A percentile compares a stretch with the other conserved stretches of the same genome.
phyloP scores from a whole-genome alignment of 2,113 vertebrate species.

The Myrmecobius fasciatus region DNA sequence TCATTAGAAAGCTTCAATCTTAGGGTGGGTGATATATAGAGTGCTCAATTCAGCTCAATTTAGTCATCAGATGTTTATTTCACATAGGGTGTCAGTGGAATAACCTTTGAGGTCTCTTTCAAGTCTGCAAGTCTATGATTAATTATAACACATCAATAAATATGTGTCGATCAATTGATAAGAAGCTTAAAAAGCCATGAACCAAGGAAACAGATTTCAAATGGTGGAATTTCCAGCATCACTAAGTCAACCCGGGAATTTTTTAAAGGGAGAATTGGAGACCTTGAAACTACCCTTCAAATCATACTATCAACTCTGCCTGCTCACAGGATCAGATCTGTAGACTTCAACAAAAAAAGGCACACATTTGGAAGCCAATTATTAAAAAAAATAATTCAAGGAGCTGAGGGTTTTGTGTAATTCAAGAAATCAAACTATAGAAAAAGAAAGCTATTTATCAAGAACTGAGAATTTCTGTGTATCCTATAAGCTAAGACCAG shows the following conservation, averaged over 20 bases:
- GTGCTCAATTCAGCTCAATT: background rate
- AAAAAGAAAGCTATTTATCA: background rate
- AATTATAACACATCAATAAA: background rate
- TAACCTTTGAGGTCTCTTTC: background rate
- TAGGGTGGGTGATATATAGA: background rate
- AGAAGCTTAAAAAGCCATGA: background rate
- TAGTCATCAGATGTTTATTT: background rate
- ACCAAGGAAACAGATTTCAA: background rate
- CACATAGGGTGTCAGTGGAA: background rate
- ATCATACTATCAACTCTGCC: background rate
- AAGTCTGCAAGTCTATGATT: background rate
- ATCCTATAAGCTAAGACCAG: slow-evolving; percentile 6
- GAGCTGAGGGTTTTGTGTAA: background rate
- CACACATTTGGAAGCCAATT: background rate
- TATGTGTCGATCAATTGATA: background rate
- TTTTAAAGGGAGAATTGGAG: background rate
- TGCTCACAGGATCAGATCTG: background rate
- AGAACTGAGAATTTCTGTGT: background rate
- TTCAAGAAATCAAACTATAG: background rate
- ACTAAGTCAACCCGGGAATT: background rate
- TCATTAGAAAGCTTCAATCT: background rate
- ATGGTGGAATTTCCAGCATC: background rate
- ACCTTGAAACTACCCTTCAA: background rate
- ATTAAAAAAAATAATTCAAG: background rate
- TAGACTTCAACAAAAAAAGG: background rate